Conservation (phyloP, 2,888 invertebrate species). For the Chrysopilus asiliformis region DNA sequence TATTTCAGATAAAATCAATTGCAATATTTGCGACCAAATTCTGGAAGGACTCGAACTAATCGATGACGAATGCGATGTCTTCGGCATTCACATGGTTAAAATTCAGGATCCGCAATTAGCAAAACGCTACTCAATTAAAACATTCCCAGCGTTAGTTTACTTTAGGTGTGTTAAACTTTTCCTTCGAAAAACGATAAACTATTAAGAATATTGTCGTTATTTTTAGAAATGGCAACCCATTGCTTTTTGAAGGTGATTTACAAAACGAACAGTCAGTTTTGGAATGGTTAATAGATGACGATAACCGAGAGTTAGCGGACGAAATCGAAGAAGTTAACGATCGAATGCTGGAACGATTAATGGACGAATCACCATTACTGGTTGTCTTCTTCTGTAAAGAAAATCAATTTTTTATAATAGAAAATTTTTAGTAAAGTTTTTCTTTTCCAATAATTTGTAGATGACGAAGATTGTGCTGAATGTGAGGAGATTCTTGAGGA, state of each 20-base stretch:
- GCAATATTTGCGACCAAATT: constrained; percentile 83
- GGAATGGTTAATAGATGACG: constrained; percentile 88
- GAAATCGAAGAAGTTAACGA: constrained; percentile 89
- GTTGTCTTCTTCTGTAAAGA: constrained; percentile 85
- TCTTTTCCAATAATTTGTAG: constrained; percentile 33
- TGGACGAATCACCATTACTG: constrained; percentile 73
- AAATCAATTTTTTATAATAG: not conserved
- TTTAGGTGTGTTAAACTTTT: constrained; percentile 46
- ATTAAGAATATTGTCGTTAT: constrained; percentile 3
- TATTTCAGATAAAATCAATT: constrained; percentile 72
- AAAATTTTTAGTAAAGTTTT: not conserved
- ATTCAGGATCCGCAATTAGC: constrained; percentile 84
- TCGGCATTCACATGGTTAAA: constrained; percentile 86
- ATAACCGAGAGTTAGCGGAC: constrained; percentile 82
- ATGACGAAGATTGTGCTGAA: constrained; percentile 81
- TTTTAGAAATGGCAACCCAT: constrained; percentile 69
- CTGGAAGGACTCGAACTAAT: constrained; percentile 76
- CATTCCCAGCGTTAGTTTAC: constrained; percentile 85
- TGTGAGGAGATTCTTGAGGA: constrained; percentile 84
- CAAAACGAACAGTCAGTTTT: constrained; percentile 84
- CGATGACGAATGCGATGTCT: constrained; percentile 84
- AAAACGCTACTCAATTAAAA: constrained; percentile 86
- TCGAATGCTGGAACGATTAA: constrained; percentile 71
- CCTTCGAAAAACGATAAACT: not conserved
- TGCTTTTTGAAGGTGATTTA: constrained; percentile 79